Evolutionary conservation across 1,140 invertebrate species (phyloP), one percentile per base, ranked within the genome.

Genomic region (Aphelinus atriplicis): DNA sequence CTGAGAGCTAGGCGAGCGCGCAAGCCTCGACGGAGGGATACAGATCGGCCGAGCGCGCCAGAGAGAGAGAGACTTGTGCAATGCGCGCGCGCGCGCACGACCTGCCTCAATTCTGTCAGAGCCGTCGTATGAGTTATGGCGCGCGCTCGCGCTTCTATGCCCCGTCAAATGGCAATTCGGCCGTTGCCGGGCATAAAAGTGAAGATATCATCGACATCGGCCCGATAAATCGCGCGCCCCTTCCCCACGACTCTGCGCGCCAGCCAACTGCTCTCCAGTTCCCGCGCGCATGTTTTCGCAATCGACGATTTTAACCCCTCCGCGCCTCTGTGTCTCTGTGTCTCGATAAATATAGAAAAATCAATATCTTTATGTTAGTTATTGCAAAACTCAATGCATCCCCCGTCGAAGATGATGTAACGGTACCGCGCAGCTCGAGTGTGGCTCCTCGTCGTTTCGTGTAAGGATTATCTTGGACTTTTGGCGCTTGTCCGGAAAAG

Each of bases 41-140:
- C 26, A 26, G 26, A 26, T 26, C 26, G 26, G 26, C 26, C 26
- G 26, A 26, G 26, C 26, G 26, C 26, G 26, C 26, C 26, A 26
- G 26, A 26, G 1, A 46, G 43, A 46, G 26, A 4, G 45, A 76
- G 79, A 84, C 78, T 83, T 83, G 79, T 77, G 74, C 77, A 62
- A 65, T 51, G 72, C 79, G 26, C 26, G 26, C 26, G 72, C 79
- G 26, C 26, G 26, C 26, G 26, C 26, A 48, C 68, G 80, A 84
- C 81, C 83, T 84, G 77, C 79, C 82, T 83, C 81, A 84, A 78
- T 80, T 77, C 63, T 76, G 77, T 74, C 71, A 57, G n/a, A 26
- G 26, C 51, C 62, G 46, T 68, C 67, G 61, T 71, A 78, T 77
- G 72, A 79, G 60, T 80, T 77, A 76, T 78, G 75, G 78, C 66